These are phyloP conservation scores for Zaprionus vittiger DNA, from an alignment of 1,140 invertebrate genomes.

Conservation along the genomic window DNA sequence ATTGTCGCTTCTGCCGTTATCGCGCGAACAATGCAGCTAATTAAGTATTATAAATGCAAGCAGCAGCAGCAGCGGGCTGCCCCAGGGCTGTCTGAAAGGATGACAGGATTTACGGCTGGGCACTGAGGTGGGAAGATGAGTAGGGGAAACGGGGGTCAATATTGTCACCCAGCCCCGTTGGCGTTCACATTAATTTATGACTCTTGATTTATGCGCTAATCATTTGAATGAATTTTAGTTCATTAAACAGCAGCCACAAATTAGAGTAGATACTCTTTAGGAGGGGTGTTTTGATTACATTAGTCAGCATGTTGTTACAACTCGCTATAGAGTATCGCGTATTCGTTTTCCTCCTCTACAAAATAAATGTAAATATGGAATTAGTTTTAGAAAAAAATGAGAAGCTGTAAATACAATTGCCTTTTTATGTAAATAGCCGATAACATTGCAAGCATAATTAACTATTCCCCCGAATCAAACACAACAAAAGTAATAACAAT, in stretches of 20 bases:
- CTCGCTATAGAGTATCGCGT: background rate
- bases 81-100: constrained; percentile 10
- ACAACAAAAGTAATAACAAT: constrained; percentile 19
- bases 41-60: constrained; percentile 75
- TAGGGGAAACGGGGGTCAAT: background rate
- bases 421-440: constrained; percentile 53
- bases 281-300: background rate
- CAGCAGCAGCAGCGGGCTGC: constrained; percentile 25
- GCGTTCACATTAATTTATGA: constrained; percentile 26
- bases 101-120: constrained; percentile 7
- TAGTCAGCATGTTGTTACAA: background rate
- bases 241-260: constrained; percentile 13
- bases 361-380: constrained; percentile 24
- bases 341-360: background rate
- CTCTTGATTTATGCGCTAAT: constrained; percentile 22
- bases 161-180: constrained; percentile 1
- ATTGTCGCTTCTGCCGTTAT: constrained; percentile 64
- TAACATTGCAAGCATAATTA: constrained; percentile 34
- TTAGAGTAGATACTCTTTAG: background rate
- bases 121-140: background rate
- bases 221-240: constrained; percentile 17
- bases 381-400: constrained; percentile 10
- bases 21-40: constrained; percentile 73
- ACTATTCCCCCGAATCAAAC: constrained; percentile 34
- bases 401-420: constrained; percentile 59